Conservation (phyloP, 1,140 invertebrate genomes). For the Brachionus rotundiformis region DNA sequence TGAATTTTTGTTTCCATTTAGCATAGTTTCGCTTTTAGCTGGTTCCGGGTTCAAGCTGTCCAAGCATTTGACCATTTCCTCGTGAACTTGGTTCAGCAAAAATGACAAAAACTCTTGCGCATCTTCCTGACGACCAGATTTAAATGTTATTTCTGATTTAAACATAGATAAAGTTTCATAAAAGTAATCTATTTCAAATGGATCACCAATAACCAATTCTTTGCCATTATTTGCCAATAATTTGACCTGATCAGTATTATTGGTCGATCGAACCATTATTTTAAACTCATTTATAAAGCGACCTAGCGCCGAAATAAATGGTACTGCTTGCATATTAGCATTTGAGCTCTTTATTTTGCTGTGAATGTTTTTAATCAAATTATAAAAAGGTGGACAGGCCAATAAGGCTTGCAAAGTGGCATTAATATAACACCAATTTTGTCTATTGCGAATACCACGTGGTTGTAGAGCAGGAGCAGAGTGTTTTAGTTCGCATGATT, state of each 20-base stretch:
- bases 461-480: conserved; percentile 44
- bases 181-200: conserved; percentile 77
- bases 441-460: conserved; percentile 32
- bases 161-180: not conserved
- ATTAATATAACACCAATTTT: conserved; percentile 50
- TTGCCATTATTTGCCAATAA: not conserved
- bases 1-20: conserved; percentile 30
- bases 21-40: conserved; percentile 61
- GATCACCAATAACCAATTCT: conserved; percentile 65
- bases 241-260: not conserved
- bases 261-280: conserved; percentile 2
- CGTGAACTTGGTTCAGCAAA: conserved; percentile 86
- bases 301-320: conserved; percentile 1
- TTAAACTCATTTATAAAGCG: conserved; percentile 42
- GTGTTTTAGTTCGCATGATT: conserved; percentile 32
- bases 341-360: conserved; percentile 20
- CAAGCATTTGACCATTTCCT: conserved; percentile 83
- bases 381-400: conserved; percentile 88
- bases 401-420: conserved; percentile 71
- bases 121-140: conserved; percentile 73
- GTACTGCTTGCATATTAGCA: not conserved
- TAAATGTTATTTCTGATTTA: conserved; percentile 51
- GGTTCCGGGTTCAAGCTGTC: conserved; percentile 16
- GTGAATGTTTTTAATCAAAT: conserved; percentile 73
- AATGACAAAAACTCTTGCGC: conserved; percentile 91